phyloP scores from a whole-genome alignment of 2,888 invertebrate genomes.

The Psococerastis gibbosa region DNA sequence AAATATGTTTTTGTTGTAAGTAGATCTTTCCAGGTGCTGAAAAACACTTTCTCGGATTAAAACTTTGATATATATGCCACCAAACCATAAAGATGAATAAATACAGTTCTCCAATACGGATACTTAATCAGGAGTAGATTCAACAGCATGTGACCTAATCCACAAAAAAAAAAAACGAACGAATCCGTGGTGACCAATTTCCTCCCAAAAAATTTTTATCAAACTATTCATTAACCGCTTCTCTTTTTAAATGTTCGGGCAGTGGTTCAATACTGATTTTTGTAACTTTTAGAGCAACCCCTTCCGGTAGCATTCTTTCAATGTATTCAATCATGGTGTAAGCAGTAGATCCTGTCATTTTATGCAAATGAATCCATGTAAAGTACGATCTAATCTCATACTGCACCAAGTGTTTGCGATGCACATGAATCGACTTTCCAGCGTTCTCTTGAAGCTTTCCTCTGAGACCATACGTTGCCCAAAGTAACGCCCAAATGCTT shows the following conservation, averaged over 20 bases:
- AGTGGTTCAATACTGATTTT: conserved; percentile 31
- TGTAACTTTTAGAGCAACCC: conserved; percentile 80
- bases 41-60: too few species aligned
- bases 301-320: conserved; percentile 92
- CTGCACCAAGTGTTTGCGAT: conserved; percentile 86
- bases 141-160: too few species aligned
- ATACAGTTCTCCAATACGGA: too few species aligned
- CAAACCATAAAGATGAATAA: too few species aligned
- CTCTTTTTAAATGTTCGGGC: background rate
- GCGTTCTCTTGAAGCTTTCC: conserved; percentile 60
- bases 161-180: too few species aligned
- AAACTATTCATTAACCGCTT: too few species aligned
- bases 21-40: too few species aligned
- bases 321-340: conserved; percentile 92
- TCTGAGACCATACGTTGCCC: conserved; percentile 41
- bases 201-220: too few species aligned
- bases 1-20: too few species aligned
- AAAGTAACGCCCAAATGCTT: conserved; percentile 58
- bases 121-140: too few species aligned
- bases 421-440: conserved; percentile 71
- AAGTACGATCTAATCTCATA: conserved; percentile 92
- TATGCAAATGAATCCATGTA: conserved; percentile 58
- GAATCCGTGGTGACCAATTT: too few species aligned
- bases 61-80: too few species aligned
- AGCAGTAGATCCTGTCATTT: conserved; percentile 85